Percentiles rank a stretch among this genome's conserved stretches.
Evolutionary conservation across 2,113 vertebrate genomes (phyloP).

Genomic region (Tonatia bakeri): DNA sequence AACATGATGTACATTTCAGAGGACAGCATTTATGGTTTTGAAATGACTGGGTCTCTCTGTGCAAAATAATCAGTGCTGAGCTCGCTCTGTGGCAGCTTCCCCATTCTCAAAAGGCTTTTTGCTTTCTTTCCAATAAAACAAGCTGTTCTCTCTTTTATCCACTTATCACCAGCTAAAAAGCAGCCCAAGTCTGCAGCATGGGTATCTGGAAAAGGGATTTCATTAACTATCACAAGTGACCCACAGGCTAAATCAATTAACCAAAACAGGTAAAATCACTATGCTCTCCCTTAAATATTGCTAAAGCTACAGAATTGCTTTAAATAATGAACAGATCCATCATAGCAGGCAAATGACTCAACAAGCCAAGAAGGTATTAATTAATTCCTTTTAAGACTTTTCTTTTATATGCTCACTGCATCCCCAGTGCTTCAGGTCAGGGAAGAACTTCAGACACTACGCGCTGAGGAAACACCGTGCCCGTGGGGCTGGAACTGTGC

Average conservation of each 20-base stretch:
- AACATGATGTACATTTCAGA: slow-evolving; percentile 67
- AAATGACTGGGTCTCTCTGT: slow-evolving; percentile 72
- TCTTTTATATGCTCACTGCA: background rate
- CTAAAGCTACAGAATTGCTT: background rate
- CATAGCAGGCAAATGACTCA: background rate
- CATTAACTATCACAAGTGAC: slow-evolving; percentile 63
- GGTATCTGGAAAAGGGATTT: slow-evolving; percentile 58
- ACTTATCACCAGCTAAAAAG: slow-evolving; percentile 47
- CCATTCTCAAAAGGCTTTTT: background rate
- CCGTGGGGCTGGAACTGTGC: background rate
- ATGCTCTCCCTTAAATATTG: background rate
- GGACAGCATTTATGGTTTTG: slow-evolving; percentile 72
- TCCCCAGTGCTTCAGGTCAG: background rate
- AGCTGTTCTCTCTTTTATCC: slow-evolving; percentile 68
- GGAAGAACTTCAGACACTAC: background rate
- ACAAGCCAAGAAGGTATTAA: background rate
- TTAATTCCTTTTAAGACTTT: background rate
- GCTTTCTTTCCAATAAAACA: slow-evolving; percentile 66
- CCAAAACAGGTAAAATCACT: slow-evolving; percentile 51
- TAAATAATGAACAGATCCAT: background rate
- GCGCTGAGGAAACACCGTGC: background rate
- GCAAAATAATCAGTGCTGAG: slow-evolving; percentile 44
- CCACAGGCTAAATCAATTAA: slow-evolving; percentile 61
- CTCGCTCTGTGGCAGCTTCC: background rate
- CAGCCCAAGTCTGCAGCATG: background rate